A percentile compares a stretch with the other conserved stretches of the same genome.
Conservation (phyloP, 1,140 invertebrate species). For the Camponotus vicinus region DNA sequence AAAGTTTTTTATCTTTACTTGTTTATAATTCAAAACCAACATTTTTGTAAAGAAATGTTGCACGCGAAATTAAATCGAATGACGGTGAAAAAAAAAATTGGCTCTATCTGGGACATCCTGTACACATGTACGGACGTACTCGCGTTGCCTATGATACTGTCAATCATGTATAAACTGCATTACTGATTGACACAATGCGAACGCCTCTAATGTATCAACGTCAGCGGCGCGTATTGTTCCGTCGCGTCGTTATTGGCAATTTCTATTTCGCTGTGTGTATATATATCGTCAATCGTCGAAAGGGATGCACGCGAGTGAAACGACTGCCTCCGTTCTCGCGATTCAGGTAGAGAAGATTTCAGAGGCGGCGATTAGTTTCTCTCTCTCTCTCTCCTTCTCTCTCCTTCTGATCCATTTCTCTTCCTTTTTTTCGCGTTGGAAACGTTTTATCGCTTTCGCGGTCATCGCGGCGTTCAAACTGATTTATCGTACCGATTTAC, state of each 20-base stretch:
- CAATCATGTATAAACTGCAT: slow-evolving; percentile 64
- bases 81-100: background rate
- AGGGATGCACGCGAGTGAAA: background rate
- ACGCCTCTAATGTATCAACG: slow-evolving; percentile 67
- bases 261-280: slow-evolving; percentile 20
- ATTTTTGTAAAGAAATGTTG: background rate
- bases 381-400: background rate
- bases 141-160: slow-evolving; percentile 6
- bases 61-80: background rate
- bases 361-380: background rate
- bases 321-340: slow-evolving; percentile 9
- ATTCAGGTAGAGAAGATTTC: slow-evolving; percentile 17
- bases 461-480: slow-evolving; percentile 15
- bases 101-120: background rate
- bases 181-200: slow-evolving; percentile 60
- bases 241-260: slow-evolving; percentile 53
- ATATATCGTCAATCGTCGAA: slow-evolving; percentile 23
- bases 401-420: too few relatives aligned
- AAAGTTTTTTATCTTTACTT: background rate
- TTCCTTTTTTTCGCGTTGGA: background rate
- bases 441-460: slow-evolving; percentile 36
- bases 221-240: slow-evolving; percentile 45
- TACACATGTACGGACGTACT: background rate
- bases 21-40: background rate
- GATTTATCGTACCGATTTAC: slow-evolving; percentile 31